A percentile compares a stretch with the other conserved stretches of the same genome.
These are phyloP conservation scores for Carcinoscorpius rotundicauda DNA, from an alignment of 1,140 invertebrate species.

Conservation along the genomic window DNA sequence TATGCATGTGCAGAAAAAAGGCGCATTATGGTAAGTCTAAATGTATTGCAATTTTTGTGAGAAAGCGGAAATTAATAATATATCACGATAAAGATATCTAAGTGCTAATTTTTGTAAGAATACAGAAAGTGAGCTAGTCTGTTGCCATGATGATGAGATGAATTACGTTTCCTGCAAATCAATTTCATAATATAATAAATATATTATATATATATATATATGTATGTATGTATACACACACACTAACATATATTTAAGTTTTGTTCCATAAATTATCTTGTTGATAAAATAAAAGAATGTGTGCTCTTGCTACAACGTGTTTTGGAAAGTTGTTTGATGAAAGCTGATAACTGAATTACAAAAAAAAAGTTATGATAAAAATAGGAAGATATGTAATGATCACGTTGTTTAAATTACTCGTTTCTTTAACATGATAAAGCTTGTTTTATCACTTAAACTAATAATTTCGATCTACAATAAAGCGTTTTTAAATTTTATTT, in stretches of 20 bases:
- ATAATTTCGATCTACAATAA: not conserved
- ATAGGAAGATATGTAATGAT: not conserved
- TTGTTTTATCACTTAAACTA: not conserved
- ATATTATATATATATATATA: no score
- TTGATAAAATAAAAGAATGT: no score
- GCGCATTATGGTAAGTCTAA: constrained; percentile 54
- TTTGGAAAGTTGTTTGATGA: no score
- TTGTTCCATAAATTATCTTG: no score
- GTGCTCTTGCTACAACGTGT: no score
- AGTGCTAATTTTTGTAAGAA: not conserved
- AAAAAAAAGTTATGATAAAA: no score
- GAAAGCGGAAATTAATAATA: not conserved
- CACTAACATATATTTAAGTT: no score
- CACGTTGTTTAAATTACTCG: not conserved
- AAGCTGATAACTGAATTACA: no score
- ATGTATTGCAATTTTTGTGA: not conserved
- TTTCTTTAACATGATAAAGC: no score
- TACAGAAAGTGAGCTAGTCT: not conserved
- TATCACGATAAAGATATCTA: not conserved
- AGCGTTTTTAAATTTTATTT: not conserved
- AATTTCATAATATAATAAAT: not conserved
- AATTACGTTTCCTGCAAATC: not conserved
- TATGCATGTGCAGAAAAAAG: constrained; percentile 72
- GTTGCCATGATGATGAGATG: not conserved
- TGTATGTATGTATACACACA: no score